phyloP scores from a whole-genome alignment of 2,113 vertebrate genomes.

The Pipa parva region DNA sequence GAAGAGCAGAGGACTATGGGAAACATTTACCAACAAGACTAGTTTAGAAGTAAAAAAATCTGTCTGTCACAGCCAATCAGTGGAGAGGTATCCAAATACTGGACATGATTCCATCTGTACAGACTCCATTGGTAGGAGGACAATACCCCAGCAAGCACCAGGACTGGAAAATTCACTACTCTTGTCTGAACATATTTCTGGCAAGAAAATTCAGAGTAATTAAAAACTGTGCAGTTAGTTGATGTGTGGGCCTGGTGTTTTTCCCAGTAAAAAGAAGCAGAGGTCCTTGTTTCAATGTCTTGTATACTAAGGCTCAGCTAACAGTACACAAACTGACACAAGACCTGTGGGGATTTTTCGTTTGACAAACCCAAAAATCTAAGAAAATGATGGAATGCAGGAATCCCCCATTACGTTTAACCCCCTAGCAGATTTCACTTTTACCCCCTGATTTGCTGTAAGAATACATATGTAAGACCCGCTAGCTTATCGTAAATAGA shows the following conservation, averaged over 20 bases:
- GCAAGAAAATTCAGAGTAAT: slow-evolving; percentile 36
- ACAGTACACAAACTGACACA: slow-evolving; percentile 40
- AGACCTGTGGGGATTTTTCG: slow-evolving; percentile 45
- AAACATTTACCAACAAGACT: slow-evolving; percentile 16
- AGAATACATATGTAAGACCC: no score
- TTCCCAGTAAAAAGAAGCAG: slow-evolving; percentile 39
- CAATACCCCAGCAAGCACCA: slow-evolving; percentile 5
- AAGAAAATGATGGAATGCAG: slow-evolving; percentile 47
- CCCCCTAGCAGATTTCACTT: neutral
- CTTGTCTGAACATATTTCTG: slow-evolving; percentile 36
- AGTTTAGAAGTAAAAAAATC: slow-evolving; percentile 11
- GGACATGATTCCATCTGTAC: slow-evolving; percentile 20
- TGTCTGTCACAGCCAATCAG: slow-evolving; percentile 36
- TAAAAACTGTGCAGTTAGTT: slow-evolving; percentile 34
- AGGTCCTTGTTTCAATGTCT: neutral
- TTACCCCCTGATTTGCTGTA: neutral
- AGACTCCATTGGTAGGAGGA: slow-evolving; percentile 16
- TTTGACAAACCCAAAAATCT: slow-evolving; percentile 41
- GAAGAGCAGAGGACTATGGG: slow-evolving; percentile 21
- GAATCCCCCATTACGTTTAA: neutral
- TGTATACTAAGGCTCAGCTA: slow-evolving; percentile 16
- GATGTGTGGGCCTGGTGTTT: slow-evolving; percentile 48
- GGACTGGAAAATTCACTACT: slow-evolving; percentile 10
- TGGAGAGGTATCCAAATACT: neutral
- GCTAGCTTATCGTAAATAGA: no score